Base-by-base conservation (phyloP, 2,797 vertebrate genomes). In the Microctenopoma steveboyesi region DNA sequence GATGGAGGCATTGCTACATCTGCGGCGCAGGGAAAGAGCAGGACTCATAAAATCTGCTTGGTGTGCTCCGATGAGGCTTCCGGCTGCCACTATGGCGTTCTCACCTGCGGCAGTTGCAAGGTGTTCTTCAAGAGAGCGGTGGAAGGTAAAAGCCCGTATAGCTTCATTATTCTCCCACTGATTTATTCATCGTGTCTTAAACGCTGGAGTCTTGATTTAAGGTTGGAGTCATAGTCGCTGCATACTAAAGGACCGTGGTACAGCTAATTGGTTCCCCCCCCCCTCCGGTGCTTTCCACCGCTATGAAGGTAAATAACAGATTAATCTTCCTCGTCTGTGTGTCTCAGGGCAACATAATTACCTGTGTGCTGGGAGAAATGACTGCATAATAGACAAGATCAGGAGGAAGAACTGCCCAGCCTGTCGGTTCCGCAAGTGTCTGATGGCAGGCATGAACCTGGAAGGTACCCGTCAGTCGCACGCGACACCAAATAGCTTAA, bases 71-170 rank as follows among this genome's bases (percentile, higher is more conserved):
- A 99, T 22, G 98, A 99, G 89, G 98, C 98, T 18, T 99, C 98
- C 0, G 98, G 98, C 45, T 99, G 98, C 88, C 98, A 99, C 83
- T 99, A 99, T 0, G 98, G 98, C 1, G 98, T 99, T 53, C 93
- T 99, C 76, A 99, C 98, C 18, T 99, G 98, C 35, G 98, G 98
- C 83, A 99, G 98, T 93, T 99, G 98, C 93, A 99, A 99, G 93
- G 98, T 99, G n/a, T 99, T 99, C 94, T 99, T 99, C 91, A 99
- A 99, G 87, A 95, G 98, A 92, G 98, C 98, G 12, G 98, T 99
- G 81, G 98, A 99, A 99, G 98, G 98, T 99, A 93, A 43, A 51
- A 50, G 6, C 37, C 30, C 27, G 39, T 9, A 35, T 10, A 8
- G 46, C 11, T 3, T 35, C 16, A 8, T 46, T 28, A 37, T 67